Evolutionary conservation across 2,888 invertebrate genomes (phyloP).

Genomic region (Noctua janthe): DNA sequence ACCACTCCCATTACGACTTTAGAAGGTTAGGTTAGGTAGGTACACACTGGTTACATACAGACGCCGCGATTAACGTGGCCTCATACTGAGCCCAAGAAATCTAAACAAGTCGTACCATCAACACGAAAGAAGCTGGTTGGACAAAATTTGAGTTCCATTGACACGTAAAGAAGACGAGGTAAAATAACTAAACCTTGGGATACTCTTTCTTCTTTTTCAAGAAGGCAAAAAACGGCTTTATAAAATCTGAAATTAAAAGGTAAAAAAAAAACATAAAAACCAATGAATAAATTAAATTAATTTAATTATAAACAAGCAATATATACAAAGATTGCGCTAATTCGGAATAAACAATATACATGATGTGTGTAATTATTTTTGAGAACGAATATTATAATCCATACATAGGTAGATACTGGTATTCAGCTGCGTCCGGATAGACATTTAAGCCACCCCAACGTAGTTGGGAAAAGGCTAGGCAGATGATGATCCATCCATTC

Average conservation of each 20-base stretch:
- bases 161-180: not conserved
- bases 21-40: no score
- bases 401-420: not conserved
- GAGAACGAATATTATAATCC: slow-evolving; percentile 41
- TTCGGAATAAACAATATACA: slow-evolving; percentile 60
- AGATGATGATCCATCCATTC: no score
- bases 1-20: no score
- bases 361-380: slow-evolving; percentile 29
- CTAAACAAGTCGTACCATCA: no score
- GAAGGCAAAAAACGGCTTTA: not conserved
- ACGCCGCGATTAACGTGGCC: no score
- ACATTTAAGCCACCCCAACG: no score
- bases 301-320: slow-evolving; percentile 66
- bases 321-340: slow-evolving; percentile 64
- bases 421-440: no score
- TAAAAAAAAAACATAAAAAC: slow-evolving; percentile 38
- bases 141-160: not conserved
- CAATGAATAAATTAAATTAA: slow-evolving; percentile 61
- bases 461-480: no score
- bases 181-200: not conserved
- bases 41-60: no score
- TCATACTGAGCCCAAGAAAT: no score
- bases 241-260: not conserved
- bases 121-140: not conserved
- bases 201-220: not conserved